Percentiles rank a stretch among this genome's conserved stretches.
phyloP scores from a whole-genome alignment of 2,797 vertebrate genomes.

The Nasua narica region DNA sequence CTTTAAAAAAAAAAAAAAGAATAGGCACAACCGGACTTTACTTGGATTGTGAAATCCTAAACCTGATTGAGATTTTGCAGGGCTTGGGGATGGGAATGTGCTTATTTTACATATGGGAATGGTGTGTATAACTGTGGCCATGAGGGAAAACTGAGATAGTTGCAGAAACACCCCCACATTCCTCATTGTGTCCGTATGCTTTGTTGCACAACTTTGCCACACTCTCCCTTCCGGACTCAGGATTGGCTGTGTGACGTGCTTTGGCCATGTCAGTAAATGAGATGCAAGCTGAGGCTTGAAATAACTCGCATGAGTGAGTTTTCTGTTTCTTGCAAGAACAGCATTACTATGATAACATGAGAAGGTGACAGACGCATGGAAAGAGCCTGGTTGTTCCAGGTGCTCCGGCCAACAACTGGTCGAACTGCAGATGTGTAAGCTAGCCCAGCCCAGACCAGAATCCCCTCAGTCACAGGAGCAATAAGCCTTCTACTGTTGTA shows the following conservation, averaged over 20 bases:
- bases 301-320: background rate
- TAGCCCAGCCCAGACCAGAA: background rate
- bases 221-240: background rate
- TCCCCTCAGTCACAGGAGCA: too few species aligned
- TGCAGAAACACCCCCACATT: background rate
- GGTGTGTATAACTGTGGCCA: background rate
- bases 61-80: background rate
- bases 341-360: background rate
- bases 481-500: background rate
- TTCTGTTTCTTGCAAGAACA: background rate
- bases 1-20: background rate
- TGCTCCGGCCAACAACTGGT: background rate
- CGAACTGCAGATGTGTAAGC: background rate
- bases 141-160: background rate
- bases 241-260: too few species aligned
- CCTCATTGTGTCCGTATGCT: background rate
- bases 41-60: background rate
- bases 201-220: background rate
- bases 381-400: background rate
- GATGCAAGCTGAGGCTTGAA: background rate
- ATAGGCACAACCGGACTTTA: background rate
- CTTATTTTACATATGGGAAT: background rate
- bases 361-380: background rate
- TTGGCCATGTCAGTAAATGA: background rate
- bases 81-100: background rate